These are phyloP conservation scores for Leucophenga maculata DNA, from an alignment of 2,888 invertebrate genomes.

Conservation along the genomic window DNA sequence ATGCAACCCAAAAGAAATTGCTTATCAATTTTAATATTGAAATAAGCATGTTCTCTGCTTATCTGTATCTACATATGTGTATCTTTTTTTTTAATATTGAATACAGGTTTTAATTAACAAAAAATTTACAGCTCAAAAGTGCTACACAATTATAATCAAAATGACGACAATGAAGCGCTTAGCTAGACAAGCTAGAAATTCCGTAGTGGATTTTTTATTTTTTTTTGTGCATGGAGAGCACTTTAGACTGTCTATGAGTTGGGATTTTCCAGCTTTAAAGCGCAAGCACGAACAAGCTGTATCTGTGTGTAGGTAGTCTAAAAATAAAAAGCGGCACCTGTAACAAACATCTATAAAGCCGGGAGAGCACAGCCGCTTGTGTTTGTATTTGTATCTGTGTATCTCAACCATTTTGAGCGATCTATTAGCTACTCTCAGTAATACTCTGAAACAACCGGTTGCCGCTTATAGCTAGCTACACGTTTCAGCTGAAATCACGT, in stretches of 20 bases:
- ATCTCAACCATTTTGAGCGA: too few relatives aligned
- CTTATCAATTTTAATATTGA: slow-evolving; percentile 15
- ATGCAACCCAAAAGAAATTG: slow-evolving; percentile 36
- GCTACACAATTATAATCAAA: too few relatives aligned
- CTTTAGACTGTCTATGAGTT: slow-evolving; percentile 35
- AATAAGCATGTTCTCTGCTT: slow-evolving; percentile 26
- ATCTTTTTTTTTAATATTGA: slow-evolving; percentile 37
- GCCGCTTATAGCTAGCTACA: neutral
- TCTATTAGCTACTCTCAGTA: slow-evolving; percentile 16
- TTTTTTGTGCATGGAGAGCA: too few relatives aligned
- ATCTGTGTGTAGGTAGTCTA: neutral
- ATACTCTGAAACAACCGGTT: slow-evolving; percentile 5
- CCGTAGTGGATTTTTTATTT: too few relatives aligned
- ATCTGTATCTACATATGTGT: neutral
- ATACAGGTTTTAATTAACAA: slow-evolving; percentile 49
- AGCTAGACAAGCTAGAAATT: too few relatives aligned
- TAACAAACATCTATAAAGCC: too few relatives aligned
- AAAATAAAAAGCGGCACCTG: slow-evolving; percentile 2
- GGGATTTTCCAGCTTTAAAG: slow-evolving; percentile 57
- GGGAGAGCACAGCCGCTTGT: too few relatives aligned
- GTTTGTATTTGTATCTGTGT: too few relatives aligned
- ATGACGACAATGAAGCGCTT: slow-evolving; percentile 1
- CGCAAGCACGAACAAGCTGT: neutral
- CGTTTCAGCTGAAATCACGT: slow-evolving; percentile 8
- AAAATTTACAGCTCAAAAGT: slow-evolving; percentile 15